Base-by-base conservation (phyloP, 2,113 vertebrate genomes). In the Trichechus manatus region DNA sequence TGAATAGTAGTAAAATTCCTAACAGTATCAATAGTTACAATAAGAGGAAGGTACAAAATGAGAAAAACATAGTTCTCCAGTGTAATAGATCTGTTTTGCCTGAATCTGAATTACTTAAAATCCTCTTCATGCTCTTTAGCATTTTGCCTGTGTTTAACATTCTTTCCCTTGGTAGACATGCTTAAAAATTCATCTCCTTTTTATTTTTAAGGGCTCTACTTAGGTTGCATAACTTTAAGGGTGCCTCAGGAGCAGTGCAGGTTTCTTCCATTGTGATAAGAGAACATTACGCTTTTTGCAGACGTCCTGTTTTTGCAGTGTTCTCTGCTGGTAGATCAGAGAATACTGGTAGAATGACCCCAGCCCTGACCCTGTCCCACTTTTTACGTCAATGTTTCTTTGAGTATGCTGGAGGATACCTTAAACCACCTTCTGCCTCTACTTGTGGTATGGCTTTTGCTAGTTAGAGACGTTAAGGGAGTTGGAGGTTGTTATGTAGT, bases 1-100 rank as follows among this genome's bases (percentile, higher is more conserved):
- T 92, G 33, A 74, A 66, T 88, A 94, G 95, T 82, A 33, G 39
- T 93, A 92, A 36, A n/a, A 3, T 90, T 92, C 91, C 56, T 97
- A 88, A 91, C 10, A 97, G 5, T 81, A 31, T 70, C 74, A 86
- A 29, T 89, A 92, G 90, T 90, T 93, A 94, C 1, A 72, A 7
- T 91, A 80, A 87, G 50, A 85, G 33, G 72, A 42, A 81, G 44
- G 11, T 88, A 44, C 9, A 89, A 59, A 94, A 36, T 36, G 36
- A 78, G 78, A 74, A 63, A 94, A 85, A 84, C 42, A 36, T 9
- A 85, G 85, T 92, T 96, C 82, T 92, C 15, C 47, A 72, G 29
- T 92, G 17, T 61, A 94, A 81, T 78, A 53, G 27, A 64, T 89
- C 19, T 91, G 59, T 93, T 87, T 97, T 50, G 10, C 13, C 22